Conservation (phyloP, 2,888 invertebrate genomes). For the Ochropacha duplaris region DNA sequence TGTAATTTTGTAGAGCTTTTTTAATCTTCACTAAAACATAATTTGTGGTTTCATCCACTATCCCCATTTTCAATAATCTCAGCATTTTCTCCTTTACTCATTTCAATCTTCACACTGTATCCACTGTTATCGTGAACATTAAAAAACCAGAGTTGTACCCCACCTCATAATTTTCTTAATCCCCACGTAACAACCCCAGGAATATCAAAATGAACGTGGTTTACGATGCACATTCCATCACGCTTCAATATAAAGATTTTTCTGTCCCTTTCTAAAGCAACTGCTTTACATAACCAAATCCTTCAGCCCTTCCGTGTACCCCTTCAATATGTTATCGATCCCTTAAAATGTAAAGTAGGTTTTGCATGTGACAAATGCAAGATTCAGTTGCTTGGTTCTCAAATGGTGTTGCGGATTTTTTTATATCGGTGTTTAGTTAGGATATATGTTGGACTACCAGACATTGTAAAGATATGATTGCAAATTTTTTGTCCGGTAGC, state of each 20-base stretch:
- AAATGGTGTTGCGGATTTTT: not conserved
- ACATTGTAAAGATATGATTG: no score
- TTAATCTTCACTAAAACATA: no score
- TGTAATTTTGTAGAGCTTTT: no score
- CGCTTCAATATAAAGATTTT: not conserved
- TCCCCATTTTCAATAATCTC: no score
- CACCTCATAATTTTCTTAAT: constrained; percentile 27
- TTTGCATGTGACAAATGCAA: not conserved
- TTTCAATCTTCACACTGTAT: not conserved
- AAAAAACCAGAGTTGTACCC: constrained; percentile 21
- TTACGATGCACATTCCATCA: not conserved
- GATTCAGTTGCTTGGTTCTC: not conserved
- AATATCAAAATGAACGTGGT: not conserved
- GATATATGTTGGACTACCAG: no score
- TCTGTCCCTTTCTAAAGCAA: not conserved
- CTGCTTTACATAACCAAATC: constrained; percentile 1
- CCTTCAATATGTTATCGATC: constrained; percentile 3
- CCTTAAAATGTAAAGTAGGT: not conserved
- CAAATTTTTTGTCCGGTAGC: no score
- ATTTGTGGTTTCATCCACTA: no score
- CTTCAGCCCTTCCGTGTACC: not conserved
- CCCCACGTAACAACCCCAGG: constrained; percentile 11
- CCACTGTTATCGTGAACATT: not conserved
- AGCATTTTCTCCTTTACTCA: not conserved
- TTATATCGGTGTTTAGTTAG: no score